Evolutionary conservation across 2,113 vertebrate genomes (phyloP).

Genomic region (Colistium nudipinnis): DNA sequence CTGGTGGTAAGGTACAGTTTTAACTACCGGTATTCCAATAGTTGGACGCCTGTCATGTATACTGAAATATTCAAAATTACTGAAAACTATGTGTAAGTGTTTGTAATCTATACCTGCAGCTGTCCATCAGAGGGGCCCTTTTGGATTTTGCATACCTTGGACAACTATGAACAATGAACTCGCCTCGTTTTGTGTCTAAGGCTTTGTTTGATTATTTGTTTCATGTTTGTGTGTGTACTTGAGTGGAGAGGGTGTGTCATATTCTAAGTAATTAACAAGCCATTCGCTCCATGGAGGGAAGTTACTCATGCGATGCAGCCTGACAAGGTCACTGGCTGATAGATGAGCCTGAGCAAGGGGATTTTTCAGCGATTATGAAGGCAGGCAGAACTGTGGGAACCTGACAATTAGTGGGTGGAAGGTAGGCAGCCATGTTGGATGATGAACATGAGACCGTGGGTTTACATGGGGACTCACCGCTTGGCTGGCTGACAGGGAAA

Average conservation of each 20-base stretch:
- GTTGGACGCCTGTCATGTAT: neutral
- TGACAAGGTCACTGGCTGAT: constrained; percentile 82
- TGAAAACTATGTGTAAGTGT: too few relatives aligned
- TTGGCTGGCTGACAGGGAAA: constrained; percentile 69
- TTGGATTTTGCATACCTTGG: constrained; percentile 13
- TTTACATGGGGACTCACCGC: constrained; percentile 71
- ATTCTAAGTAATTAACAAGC: constrained; percentile 76
- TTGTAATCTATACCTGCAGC: constrained; percentile 1
- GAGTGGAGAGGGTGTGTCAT: constrained; percentile 29
- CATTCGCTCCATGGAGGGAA: constrained; percentile 67
- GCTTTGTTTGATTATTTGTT: constrained; percentile 61
- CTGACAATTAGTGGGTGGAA: constrained; percentile 72
- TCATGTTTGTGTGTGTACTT: constrained; percentile 23
- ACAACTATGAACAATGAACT: too few relatives aligned
- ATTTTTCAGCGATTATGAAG: constrained; percentile 72
- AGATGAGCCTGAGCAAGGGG: constrained; percentile 76
- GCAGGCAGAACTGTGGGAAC: constrained; percentile 79
- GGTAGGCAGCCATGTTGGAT: constrained; percentile 74
- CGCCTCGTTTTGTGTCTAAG: constrained; percentile 14
- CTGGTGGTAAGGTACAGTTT: neutral
- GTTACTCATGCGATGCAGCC: constrained; percentile 70
- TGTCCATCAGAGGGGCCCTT: neutral
- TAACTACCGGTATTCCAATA: neutral
- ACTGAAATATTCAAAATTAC: neutral
- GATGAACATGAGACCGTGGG: constrained; percentile 68